Evolutionary conservation across 2,797 vertebrate genomes (phyloP).

Genomic region (Molossus alvarezi): DNA sequence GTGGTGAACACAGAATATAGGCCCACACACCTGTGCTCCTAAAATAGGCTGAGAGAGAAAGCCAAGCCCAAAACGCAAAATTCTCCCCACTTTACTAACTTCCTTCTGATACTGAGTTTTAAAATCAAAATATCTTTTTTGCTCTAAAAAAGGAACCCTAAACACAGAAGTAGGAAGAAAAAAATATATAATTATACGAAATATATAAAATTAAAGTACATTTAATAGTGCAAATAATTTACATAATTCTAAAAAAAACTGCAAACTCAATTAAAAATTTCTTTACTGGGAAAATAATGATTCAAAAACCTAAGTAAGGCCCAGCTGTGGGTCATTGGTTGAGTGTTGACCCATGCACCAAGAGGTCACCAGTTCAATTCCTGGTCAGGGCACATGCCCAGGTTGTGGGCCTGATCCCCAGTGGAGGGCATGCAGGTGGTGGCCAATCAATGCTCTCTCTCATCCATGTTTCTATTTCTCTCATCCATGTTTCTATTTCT

Average conservation of each 20-base stretch:
- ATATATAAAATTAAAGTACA: conserved; percentile 12
- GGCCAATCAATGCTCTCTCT: too few species aligned
- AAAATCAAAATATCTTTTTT: background rate
- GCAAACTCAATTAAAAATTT: conserved; percentile 58
- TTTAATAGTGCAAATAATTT: conserved; percentile 43
- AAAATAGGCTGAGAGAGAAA: conserved; percentile 40
- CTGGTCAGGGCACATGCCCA: too few species aligned
- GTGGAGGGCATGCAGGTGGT: too few species aligned
- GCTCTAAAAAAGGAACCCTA: background rate
- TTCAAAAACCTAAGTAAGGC: conserved; percentile 53
- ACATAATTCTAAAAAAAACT: conserved; percentile 53
- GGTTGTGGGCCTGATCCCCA: too few species aligned
- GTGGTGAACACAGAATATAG: background rate
- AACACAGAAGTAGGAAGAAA: background rate
- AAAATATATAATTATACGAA: background rate
- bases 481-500: too few species aligned
- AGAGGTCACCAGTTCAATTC: too few species aligned
- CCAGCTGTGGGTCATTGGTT: too few species aligned
- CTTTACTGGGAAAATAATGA: conserved; percentile 47
- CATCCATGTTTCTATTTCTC: too few species aligned
- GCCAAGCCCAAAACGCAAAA: background rate
- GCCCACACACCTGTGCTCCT: background rate
- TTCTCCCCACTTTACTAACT: background rate
- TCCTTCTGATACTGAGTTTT: conserved; percentile 20
- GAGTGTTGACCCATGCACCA: too few species aligned